Percentiles rank a stretch among this genome's conserved stretches.
These are phyloP conservation scores for Phylloscopus collybita DNA, from an alignment of 2,797 vertebrate species.

Conservation along the genomic window DNA sequence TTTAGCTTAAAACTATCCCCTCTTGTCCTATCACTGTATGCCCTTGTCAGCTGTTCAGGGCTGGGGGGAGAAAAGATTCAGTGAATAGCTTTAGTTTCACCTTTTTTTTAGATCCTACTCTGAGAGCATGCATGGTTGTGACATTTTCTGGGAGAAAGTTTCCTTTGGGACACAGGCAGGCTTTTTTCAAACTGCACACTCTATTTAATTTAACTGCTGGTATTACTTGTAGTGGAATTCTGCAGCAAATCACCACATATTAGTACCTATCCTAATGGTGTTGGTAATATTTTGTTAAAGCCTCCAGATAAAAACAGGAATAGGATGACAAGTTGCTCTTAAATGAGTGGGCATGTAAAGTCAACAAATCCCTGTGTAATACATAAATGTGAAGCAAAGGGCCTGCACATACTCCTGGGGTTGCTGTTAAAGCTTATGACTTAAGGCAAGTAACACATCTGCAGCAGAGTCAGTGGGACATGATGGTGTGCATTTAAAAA, in stretches of 20 bases:
- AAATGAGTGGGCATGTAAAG: not conserved
- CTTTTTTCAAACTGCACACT: not conserved
- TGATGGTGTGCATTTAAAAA: not conserved
- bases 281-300: not conserved
- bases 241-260: not conserved
- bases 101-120: not conserved
- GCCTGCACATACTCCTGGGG: not conserved
- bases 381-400: not conserved
- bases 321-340: not conserved
- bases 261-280: not conserved
- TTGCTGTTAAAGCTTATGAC: not conserved
- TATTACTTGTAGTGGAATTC: not conserved
- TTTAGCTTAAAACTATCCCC: not conserved
- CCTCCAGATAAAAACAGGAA: not conserved
- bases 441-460: not conserved
- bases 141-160: not conserved
- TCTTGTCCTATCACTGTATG: accelerated
- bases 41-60: not conserved
- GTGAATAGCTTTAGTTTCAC: not conserved
- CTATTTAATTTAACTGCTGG: not conserved
- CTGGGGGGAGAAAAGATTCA: not conserved
- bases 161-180: not conserved
- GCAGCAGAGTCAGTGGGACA: not conserved
- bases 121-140: not conserved
- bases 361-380: not conserved